phyloP scores from a whole-genome alignment of 2,888 invertebrate species.

The Acleris cristana region DNA sequence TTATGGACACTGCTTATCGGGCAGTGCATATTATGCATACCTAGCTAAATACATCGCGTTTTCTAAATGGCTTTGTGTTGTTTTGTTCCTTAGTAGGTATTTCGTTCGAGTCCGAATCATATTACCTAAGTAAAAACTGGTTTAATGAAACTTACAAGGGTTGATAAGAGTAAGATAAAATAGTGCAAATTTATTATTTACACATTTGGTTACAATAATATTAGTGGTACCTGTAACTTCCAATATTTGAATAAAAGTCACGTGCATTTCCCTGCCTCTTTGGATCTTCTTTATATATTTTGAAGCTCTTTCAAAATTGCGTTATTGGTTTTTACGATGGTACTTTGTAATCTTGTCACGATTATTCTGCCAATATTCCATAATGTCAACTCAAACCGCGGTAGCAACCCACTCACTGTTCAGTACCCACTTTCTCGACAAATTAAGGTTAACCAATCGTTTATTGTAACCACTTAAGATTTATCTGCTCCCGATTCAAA shows the following conservation, averaged over 20 bases:
- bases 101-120: constrained; percentile 14
- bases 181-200: too few relatives aligned
- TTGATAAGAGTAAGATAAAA: too few relatives aligned
- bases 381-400: constrained; percentile 37
- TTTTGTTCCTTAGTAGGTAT: background rate
- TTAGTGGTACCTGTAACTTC: too few relatives aligned
- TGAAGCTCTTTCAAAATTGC: background rate
- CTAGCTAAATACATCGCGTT: constrained; percentile 20
- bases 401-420: constrained; percentile 18
- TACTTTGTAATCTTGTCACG: constrained; percentile 34
- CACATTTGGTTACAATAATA: too few relatives aligned
- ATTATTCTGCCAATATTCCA: constrained; percentile 40
- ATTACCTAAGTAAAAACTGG: background rate
- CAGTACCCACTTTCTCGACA: constrained; percentile 30
- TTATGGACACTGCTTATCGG: constrained; percentile 34
- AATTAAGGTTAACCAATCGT: constrained; percentile 35
- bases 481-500: constrained; percentile 24
- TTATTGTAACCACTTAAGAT: constrained; percentile 34
- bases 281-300: too few relatives aligned
- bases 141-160: too few relatives aligned
- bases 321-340: background rate
- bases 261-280: too few relatives aligned
- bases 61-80: constrained; percentile 24
- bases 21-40: constrained; percentile 23
- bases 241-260: too few relatives aligned